Evolutionary conservation across 2,797 vertebrate species (phyloP), one percentile per base, ranked within the genome.

Genomic region (Columba guinea): DNA sequence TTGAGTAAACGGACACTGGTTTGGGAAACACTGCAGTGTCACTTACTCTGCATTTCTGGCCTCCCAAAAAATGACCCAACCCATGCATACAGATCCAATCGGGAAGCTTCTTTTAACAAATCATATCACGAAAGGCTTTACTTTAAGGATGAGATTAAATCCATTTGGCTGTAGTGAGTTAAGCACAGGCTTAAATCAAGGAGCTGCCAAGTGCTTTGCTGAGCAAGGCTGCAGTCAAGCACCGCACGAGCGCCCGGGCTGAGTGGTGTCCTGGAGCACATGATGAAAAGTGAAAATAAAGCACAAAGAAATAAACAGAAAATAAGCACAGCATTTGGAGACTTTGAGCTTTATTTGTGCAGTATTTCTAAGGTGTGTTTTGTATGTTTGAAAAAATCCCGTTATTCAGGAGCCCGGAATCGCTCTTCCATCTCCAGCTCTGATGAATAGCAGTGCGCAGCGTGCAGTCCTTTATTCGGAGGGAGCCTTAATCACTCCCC

Each of bases 331-430:
- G 90, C 84, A 52, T 71, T 92, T 35, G 78, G 71, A 55, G 78
- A 41, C 4, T 39, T 73, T 41, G 87, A 46, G 91, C 94, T 95
- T 90, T 96, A 92, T 92, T 94, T 85, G 87, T 71, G 34, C 78
- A 37, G 24, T 85, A 80, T 89, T 95, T 93, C 78, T 64, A 78
- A 94, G 96, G 92, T 95, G 79, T 91, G 90, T 92, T 97, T 93
- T 96, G 90, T 81, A 49, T 23, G 78, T 87, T 81, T 64, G 87
- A 95, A 95, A 94, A 94, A 95, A 79, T 74, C 69, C 60, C 13
- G 8, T 94, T 95, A 83, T 93, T 94, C 90, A 87, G 89, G 59
- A 93, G 92, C 84, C 63, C 16, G 10, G 93, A 87, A 79, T 59
- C 23, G 39, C 73, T 84, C 79, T 70, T 91, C 73, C 95, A 76